phyloP scores from a whole-genome alignment of 1,140 invertebrate genomes.

The Nasonia giraulti region DNA sequence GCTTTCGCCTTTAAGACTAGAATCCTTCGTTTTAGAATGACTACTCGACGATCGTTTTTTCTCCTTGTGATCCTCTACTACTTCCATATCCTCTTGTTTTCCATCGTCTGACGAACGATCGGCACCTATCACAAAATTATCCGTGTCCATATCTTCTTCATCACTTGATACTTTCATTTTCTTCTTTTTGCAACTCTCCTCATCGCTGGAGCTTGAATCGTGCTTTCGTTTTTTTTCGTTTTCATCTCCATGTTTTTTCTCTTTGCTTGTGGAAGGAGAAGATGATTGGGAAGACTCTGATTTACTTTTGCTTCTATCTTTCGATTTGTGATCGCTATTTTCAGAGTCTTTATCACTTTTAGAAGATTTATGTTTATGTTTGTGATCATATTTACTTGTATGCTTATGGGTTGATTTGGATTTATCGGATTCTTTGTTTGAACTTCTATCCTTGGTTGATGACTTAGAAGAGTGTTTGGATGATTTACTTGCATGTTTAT shows the following conservation, averaged over 20 bases:
- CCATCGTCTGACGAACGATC: slow-evolving; percentile 31
- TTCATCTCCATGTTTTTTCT: slow-evolving; percentile 17
- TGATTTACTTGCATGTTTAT: slow-evolving; percentile 39
- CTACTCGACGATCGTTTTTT: slow-evolving; percentile 14
- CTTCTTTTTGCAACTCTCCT: slow-evolving; percentile 52
- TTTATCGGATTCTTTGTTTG: slow-evolving; percentile 40
- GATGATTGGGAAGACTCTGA: slow-evolving; percentile 34
- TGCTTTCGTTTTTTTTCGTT: slow-evolving; percentile 34
- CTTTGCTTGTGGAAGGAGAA: slow-evolving; percentile 35
- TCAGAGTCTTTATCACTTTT: slow-evolving; percentile 55
- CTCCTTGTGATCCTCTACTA: slow-evolving; percentile 30
- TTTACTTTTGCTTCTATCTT: slow-evolving; percentile 40
- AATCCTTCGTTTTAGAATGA: slow-evolving; percentile 45
- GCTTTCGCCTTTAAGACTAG: slow-evolving; percentile 51
- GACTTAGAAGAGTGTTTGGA: slow-evolving; percentile 28
- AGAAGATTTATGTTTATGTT: slow-evolving; percentile 51
- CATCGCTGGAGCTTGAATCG: slow-evolving; percentile 43
- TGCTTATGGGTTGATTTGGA: slow-evolving; percentile 43
- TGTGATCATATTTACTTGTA: slow-evolving; percentile 44
- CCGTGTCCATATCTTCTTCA: slow-evolving; percentile 27
- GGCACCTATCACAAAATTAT: slow-evolving; percentile 34
- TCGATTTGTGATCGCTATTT: slow-evolving; percentile 45
- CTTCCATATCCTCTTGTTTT: slow-evolving; percentile 42
- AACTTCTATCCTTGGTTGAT: slow-evolving; percentile 51
- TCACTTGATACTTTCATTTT: slow-evolving; percentile 35